Percentiles rank a stretch among this genome's conserved stretches.
phyloP scores from a whole-genome alignment of 2,797 vertebrate species.

The Sarcoramphus papa region DNA sequence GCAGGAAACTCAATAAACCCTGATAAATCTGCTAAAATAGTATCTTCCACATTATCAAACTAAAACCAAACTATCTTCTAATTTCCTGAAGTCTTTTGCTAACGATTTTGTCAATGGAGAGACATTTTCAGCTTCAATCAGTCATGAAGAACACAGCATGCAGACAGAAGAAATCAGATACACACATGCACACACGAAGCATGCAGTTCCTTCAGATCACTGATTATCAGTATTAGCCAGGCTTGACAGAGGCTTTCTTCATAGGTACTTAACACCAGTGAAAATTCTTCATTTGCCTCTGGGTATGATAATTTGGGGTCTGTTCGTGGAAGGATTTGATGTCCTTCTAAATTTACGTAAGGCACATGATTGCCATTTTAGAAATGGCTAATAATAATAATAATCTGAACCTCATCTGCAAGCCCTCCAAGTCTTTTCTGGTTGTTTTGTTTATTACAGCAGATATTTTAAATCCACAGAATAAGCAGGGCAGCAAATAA shows the following conservation, averaged over 20 bases:
- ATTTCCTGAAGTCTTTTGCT: neutral
- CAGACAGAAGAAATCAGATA: neutral
- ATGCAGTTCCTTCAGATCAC: neutral
- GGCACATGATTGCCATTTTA: neutral
- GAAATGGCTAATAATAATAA: conserved; percentile 5
- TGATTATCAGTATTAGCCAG: neutral
- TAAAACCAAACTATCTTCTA: neutral
- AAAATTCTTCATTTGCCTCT: neutral
- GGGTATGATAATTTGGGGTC: neutral
- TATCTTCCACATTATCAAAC: neutral
- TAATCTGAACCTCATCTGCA: neutral
- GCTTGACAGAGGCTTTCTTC: neutral
- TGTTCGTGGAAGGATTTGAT: conserved; percentile 18
- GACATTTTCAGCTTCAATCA: neutral
- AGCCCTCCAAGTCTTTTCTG: neutral
- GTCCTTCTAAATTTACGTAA: conserved; percentile 4
- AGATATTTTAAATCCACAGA: neutral
- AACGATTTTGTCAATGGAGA: neutral
- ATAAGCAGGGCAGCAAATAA: neutral
- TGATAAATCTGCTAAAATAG: neutral
- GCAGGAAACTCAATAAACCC: neutral
- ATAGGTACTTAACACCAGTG: neutral
- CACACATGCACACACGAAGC: neutral
- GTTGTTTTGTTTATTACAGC: neutral
- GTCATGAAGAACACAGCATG: neutral